Evolutionary conservation across 2,797 vertebrate genomes (phyloP).

Genomic region (Aeoliscus strigatus): DNA sequence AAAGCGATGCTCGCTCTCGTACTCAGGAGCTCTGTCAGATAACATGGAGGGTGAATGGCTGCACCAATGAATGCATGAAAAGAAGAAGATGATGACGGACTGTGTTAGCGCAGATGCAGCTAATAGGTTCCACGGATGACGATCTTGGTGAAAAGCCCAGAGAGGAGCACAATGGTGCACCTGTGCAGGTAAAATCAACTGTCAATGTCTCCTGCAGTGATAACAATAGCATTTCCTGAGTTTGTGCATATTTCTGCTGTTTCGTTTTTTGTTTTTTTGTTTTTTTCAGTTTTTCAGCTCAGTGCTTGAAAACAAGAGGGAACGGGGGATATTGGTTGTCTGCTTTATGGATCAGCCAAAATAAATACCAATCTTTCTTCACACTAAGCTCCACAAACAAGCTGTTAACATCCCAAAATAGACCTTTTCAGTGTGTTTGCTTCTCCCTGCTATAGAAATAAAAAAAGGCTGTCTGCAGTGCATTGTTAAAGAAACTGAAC

Average conservation of each 20-base stretch:
- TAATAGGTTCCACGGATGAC: slow-evolving; percentile 36
- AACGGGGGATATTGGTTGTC: background rate
- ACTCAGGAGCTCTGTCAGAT: slow-evolving; percentile 15
- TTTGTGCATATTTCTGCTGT: background rate
- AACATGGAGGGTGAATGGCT: slow-evolving; percentile 28
- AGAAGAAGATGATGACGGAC: slow-evolving; percentile 40
- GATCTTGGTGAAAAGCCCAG: slow-evolving; percentile 40
- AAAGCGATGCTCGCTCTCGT: slow-evolving; percentile 38
- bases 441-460: slow-evolving; percentile 20
- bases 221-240: background rate
- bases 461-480: too few species aligned
- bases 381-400: slow-evolving; percentile 12
- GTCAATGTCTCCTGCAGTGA: too few species aligned
- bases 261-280: too few species aligned
- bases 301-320: background rate
- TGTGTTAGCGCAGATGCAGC: slow-evolving; percentile 29
- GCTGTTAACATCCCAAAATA: slow-evolving; percentile 14
- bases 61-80: slow-evolving; percentile 49
- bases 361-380: slow-evolving; percentile 12
- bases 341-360: slow-evolving; percentile 14
- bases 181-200: slow-evolving; percentile 50
- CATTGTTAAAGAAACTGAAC: too few species aligned
- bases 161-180: slow-evolving; percentile 47
- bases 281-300: slow-evolving; percentile 2
- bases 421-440: slow-evolving; percentile 12